Conservation (phyloP, 2,797 vertebrate genomes). For the Melanotaenia trifasciata region DNA sequence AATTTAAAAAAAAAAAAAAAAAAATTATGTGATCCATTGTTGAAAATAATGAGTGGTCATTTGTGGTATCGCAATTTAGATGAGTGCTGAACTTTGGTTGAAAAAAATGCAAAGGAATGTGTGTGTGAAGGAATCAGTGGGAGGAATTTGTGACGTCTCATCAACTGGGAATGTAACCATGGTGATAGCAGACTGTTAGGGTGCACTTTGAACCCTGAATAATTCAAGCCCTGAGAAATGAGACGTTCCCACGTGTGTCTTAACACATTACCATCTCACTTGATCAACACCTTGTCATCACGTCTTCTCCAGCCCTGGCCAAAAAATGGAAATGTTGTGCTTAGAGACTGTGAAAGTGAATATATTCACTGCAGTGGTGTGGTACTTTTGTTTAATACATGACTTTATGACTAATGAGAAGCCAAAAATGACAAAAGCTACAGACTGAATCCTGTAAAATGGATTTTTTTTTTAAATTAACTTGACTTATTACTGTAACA, state of each 20-base stretch:
- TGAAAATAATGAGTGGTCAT: neutral
- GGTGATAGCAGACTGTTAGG: conserved; percentile 40
- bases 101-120: conserved; percentile 61
- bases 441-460: neutral
- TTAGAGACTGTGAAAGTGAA: conserved; percentile 6
- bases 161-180: conserved; percentile 51
- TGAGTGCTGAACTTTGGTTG: conserved; percentile 30
- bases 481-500: neutral
- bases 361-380: conserved; percentile 1
- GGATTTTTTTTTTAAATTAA: neutral
- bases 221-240: conserved; percentile 58
- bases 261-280: conserved; percentile 19
- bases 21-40: conserved; percentile 20
- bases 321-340: conserved; percentile 30
- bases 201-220: conserved; percentile 61
- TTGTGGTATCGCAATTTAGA: neutral
- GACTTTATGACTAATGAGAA: neutral
- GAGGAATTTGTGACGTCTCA: conserved; percentile 54
- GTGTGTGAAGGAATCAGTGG: conserved; percentile 31
- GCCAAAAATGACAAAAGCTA: neutral
- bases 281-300: conserved; percentile 40
- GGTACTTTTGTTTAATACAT: neutral
- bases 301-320: neutral
- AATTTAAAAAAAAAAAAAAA: too few species aligned
- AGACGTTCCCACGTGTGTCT: conserved; percentile 55